A percentile compares a stretch with the other conserved stretches of the same genome.
phyloP scores from a whole-genome alignment of 1,140 invertebrate species.

The Fopius arisanus region DNA sequence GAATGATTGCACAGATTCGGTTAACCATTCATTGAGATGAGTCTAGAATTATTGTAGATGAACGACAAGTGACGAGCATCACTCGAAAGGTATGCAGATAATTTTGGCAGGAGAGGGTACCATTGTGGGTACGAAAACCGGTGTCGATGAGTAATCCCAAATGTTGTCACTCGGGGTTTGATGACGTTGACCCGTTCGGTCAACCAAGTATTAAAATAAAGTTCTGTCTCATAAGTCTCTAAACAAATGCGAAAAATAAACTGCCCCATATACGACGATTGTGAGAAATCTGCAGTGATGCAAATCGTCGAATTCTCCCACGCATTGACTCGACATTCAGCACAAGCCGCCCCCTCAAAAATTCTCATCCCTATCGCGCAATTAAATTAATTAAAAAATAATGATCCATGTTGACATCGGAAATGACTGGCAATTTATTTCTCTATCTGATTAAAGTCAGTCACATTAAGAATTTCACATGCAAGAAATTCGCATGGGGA shows the following conservation, averaged over 20 bases:
- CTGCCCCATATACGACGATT: not conserved
- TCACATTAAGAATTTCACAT: not conserved
- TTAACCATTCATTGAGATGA: not conserved
- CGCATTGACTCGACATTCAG: not conserved
- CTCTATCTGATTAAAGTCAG: no score
- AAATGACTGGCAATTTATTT: no score
- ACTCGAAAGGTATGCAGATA: not conserved
- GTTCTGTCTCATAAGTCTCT: not conserved
- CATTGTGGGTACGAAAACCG: not conserved
- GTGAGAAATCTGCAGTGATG: not conserved
- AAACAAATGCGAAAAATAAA: not conserved
- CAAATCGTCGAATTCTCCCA: not conserved
- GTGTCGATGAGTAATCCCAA: not conserved
- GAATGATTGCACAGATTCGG: not conserved
- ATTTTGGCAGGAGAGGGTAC: not conserved
- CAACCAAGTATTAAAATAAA: not conserved
- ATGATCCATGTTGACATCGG: no score
- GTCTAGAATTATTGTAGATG: not conserved
- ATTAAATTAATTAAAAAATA: not conserved
- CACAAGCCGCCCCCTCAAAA: no score
- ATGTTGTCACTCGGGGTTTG: not conserved
- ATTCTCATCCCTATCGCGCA: no score
- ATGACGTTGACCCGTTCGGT: slow-evolving; percentile 12
- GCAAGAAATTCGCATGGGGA: not conserved
- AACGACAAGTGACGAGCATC: not conserved